phyloP scores from a whole-genome alignment of 2,113 vertebrate genomes.

The Aphyosemion australe region DNA sequence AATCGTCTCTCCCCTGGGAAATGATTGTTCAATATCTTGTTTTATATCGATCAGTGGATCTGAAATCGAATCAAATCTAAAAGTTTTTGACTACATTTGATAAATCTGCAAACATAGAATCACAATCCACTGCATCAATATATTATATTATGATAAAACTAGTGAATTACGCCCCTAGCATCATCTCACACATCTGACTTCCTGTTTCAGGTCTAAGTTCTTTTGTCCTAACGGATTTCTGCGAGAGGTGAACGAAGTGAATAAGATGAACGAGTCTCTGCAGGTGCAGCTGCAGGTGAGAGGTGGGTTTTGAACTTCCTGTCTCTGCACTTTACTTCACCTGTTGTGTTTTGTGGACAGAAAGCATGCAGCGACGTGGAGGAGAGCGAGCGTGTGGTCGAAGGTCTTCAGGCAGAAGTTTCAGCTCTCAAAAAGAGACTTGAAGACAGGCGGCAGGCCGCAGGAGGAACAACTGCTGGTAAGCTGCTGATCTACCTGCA shows the following conservation, averaged over 20 bases:
- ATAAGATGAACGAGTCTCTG: slow-evolving; percentile 85
- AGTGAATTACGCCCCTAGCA: too few species aligned
- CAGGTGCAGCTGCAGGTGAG: slow-evolving; percentile 89
- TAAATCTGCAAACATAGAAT: too few species aligned
- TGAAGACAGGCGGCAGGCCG: slow-evolving; percentile 66
- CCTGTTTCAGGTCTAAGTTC: slow-evolving; percentile 79
- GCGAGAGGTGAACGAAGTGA: slow-evolving; percentile 87
- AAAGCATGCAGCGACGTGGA: slow-evolving; percentile 82
- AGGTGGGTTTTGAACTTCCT: background rate
- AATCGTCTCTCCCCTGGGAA: too few species aligned
- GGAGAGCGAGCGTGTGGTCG: slow-evolving; percentile 85
- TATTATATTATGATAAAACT: too few species aligned
- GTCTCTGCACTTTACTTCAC: background rate
- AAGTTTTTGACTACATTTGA: too few species aligned
- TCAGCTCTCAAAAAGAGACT: slow-evolving; percentile 79
- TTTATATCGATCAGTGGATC: too few species aligned
- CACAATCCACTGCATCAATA: too few species aligned
- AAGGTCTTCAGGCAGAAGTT: slow-evolving; percentile 84
- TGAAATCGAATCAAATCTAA: too few species aligned
- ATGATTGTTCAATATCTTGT: too few species aligned
- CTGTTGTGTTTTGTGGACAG: slow-evolving; percentile 63
- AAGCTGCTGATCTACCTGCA: background rate
- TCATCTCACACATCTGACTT: slow-evolving; percentile 13
- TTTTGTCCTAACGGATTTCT: slow-evolving; percentile 86
- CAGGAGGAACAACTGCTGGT: slow-evolving; percentile 31